phyloP scores from a whole-genome alignment of 2,888 invertebrate genomes.

The Mystacides longicornis region DNA sequence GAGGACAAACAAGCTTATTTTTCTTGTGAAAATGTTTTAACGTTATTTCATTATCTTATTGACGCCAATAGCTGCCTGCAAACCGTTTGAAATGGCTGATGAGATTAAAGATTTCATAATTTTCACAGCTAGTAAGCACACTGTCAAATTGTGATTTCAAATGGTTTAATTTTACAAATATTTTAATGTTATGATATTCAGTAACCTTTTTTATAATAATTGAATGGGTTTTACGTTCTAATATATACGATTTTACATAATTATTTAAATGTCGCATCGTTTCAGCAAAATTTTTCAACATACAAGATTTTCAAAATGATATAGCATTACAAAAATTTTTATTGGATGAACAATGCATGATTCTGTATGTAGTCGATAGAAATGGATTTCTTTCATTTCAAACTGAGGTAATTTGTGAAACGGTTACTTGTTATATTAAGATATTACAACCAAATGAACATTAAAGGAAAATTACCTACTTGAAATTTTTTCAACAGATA shows the following conservation, averaged over 20 bases:
- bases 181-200: too few relatives aligned
- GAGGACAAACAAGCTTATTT: too few relatives aligned
- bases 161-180: too few relatives aligned
- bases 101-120: not conserved
- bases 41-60: too few relatives aligned
- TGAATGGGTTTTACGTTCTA: too few relatives aligned
- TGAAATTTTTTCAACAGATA: slow-evolving; percentile 25
- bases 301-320: slow-evolving; percentile 29
- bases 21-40: too few relatives aligned
- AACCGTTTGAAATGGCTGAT: not conserved
- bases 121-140: not conserved
- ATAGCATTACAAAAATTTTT: slow-evolving; percentile 39
- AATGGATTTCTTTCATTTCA: slow-evolving; percentile 28
- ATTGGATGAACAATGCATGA: slow-evolving; percentile 36
- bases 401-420: slow-evolving; percentile 12
- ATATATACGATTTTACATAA: not conserved
- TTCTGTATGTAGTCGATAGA: slow-evolving; percentile 34
- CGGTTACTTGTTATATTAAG: not conserved
- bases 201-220: too few relatives aligned
- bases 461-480: not conserved
- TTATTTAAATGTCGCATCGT: not conserved
- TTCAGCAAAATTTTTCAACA: slow-evolving; percentile 38
- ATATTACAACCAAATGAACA: not conserved
- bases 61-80: too few relatives aligned
- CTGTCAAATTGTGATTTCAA: not conserved